phyloP scores from a whole-genome alignment of 2,113 vertebrate species.

The Diphyllodes magnificus region DNA sequence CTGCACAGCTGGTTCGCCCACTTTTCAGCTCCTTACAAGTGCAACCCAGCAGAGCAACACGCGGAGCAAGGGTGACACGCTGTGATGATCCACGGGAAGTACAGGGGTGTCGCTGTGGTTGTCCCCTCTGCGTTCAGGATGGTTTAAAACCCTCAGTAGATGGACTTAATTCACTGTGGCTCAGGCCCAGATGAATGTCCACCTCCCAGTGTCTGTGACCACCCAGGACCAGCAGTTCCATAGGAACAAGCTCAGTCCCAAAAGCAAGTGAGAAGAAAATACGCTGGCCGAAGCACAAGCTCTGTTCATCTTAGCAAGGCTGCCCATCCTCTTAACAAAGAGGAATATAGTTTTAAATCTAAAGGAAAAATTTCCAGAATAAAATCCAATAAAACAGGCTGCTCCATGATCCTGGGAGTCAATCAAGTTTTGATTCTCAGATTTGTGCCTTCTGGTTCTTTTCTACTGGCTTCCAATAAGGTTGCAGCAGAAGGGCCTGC shows the following conservation, averaged over 20 bases:
- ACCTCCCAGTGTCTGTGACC: neutral
- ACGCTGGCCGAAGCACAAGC: accelerated
- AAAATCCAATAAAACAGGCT: neutral
- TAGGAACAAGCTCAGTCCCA: neutral
- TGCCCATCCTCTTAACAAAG: neutral
- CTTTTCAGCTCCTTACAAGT: neutral
- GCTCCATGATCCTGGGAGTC: neutral
- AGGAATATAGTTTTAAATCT: neutral
- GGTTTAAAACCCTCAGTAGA: accelerated
- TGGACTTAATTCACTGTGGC: accelerated
- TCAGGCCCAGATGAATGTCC: no score
- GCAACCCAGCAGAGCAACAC: neutral
- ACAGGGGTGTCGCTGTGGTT: neutral
- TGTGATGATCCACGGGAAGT: neutral
- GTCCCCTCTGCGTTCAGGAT: accelerated
- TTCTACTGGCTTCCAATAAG: neutral
- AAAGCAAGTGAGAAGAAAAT: neutral
- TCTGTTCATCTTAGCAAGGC: neutral
- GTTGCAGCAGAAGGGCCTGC: neutral
- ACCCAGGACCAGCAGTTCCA: neutral
- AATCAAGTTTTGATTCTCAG: neutral
- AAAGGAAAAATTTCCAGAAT: neutral
- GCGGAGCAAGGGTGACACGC: neutral
- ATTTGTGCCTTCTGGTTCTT: neutral
- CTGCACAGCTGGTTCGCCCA: accelerated